Base-by-base conservation (phyloP, 2,797 vertebrate genomes). In the Cichlasoma orientale region DNA sequence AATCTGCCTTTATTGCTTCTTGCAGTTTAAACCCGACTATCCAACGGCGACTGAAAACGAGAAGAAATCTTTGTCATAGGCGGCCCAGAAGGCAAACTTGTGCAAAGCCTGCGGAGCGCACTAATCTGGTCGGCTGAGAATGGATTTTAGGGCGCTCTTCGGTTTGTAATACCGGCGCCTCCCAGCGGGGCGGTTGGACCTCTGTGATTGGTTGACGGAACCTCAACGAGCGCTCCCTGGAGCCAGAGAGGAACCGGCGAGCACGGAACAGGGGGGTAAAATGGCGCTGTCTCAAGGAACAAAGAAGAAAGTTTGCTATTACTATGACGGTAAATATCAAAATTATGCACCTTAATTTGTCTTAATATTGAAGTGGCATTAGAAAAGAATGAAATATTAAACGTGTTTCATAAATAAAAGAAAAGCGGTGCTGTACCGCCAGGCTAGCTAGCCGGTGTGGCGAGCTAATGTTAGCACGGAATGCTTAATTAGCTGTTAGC, bases 261-360 rank as follows among this genome's bases (percentile, higher is more conserved):
- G 81, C 85, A 75, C 83, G 25, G 72, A 85, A 23, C 88, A 38
- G 80, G 19, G 79, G 79, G 79, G 14, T 87, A 97, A 98, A 96
- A 98, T 98, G 97, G 97, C 97, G 97, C 96, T 97, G 94, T 96
- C 95, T 93, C 97, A 97, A 95, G 97, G 97, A 95, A 98, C 97
- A 96, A 97, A 97, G 96, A 96, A 97, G 91, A 98, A 98, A 98
- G 98, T 99, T 96, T 98, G 97, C 94, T 98, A 98, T 95, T 99
- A 98, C 91, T 99, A 98, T 86, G 97, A 99, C 56, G 97, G 97
- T 98, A 96, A 97, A 94, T 88, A 85, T 58, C 1, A 1, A 1
- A 7, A 41, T 3, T 7, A 2, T 41, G 56, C 41, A 5, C 13
- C 31, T 7, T 3, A 0, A 14, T 54, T 50, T 55, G 4, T 33